Conservation (phyloP, 64 coral and sea anemone species). For the Stylophora pistillata region DNA sequence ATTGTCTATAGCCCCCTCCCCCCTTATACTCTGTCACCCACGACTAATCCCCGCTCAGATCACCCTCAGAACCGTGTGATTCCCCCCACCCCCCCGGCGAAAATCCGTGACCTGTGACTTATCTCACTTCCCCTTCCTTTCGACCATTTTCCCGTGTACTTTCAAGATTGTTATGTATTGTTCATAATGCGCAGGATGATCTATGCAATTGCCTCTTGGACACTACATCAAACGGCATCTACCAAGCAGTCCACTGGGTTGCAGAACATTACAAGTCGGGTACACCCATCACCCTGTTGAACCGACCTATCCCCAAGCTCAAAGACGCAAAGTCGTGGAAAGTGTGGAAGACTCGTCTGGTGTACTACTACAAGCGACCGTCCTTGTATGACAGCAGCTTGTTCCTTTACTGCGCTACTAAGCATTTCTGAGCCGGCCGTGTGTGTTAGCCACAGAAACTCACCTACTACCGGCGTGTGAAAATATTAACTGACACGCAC, state of each 20-base stretch:
- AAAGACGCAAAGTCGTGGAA: constrained; percentile 73
- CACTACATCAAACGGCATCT: constrained; percentile 67
- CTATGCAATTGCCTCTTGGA: constrained; percentile 75
- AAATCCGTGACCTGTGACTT: too few species aligned
- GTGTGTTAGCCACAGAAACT: not conserved
- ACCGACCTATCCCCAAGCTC: constrained; percentile 78
- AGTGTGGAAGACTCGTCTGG: constrained; percentile 70
- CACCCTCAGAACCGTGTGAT: too few species aligned
- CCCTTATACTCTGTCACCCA: too few species aligned
- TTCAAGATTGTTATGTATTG: not conserved
- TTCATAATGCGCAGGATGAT: constrained; percentile 10
- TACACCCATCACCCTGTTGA: constrained; percentile 72
- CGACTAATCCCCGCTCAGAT: too few species aligned
- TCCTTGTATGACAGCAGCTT: constrained; percentile 66
- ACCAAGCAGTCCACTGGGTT: constrained; percentile 80
- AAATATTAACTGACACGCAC: not conserved
- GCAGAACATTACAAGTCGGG: constrained; percentile 78
- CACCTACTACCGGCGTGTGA: not conserved
- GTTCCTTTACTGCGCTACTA: constrained; percentile 79
- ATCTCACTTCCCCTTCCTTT: too few species aligned
- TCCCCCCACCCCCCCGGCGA: too few species aligned
- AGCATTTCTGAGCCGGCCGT: constrained; percentile 57
- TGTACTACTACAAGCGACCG: constrained; percentile 71
- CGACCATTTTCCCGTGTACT: too few species aligned
- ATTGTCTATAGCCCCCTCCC: not conserved